Conservation (phyloP, 2,797 vertebrate genomes). For the Sebastes matsubarae region DNA sequence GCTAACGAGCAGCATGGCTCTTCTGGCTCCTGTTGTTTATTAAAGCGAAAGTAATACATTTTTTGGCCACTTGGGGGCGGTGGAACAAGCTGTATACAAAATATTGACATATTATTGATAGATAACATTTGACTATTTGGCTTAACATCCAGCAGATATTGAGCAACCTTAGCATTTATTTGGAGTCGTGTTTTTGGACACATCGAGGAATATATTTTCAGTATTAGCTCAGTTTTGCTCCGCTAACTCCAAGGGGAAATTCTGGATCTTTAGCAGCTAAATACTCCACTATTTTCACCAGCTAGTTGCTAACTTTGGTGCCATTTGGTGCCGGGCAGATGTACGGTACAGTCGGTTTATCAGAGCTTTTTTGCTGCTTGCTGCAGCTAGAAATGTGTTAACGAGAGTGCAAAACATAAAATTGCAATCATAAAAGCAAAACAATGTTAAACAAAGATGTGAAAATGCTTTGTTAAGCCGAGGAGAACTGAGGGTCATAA, state of each 20-base stretch:
- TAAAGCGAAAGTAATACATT: too few relatives aligned
- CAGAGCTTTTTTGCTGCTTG: too few relatives aligned
- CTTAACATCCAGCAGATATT: background rate
- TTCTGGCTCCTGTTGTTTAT: too few relatives aligned
- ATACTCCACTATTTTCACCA: too few relatives aligned
- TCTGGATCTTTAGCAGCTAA: too few relatives aligned
- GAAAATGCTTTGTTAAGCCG: background rate
- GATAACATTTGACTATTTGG: background rate
- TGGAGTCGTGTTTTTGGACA: background rate
- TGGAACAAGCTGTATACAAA: slow-evolving; percentile 2
- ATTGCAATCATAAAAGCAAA: background rate
- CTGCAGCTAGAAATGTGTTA: too few relatives aligned
- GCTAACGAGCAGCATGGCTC: too few relatives aligned
- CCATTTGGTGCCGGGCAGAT: too few relatives aligned
- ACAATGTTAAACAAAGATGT: background rate
- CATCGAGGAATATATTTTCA: background rate
- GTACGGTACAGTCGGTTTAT: too few relatives aligned
- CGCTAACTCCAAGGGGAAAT: too few relatives aligned
- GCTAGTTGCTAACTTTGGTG: too few relatives aligned
- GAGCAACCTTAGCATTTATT: background rate
- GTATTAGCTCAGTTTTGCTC: too few relatives aligned
- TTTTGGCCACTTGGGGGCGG: background rate
- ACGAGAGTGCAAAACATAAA: background rate
- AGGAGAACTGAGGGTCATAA: background rate
- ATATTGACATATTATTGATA: background rate